These are phyloP conservation scores for Neopelma chrysocephalum DNA, from an alignment of 2,797 vertebrate genomes.

Conservation along the genomic window DNA sequence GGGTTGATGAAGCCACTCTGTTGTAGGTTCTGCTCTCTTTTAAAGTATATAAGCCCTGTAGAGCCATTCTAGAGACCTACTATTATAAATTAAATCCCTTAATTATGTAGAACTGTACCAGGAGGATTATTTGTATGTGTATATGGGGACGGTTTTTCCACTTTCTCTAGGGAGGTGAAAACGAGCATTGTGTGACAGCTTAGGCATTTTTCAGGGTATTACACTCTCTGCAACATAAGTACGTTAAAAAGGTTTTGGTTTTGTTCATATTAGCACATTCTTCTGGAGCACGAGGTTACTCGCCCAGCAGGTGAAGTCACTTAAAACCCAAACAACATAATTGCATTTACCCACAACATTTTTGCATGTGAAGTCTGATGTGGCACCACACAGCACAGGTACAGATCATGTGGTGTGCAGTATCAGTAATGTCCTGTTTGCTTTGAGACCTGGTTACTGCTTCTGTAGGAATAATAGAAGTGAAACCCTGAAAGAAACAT, in stretches of 20 bases:
- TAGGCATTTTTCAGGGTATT: constrained; percentile 30
- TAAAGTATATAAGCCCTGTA: neutral
- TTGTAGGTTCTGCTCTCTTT: neutral
- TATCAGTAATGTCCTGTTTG: neutral
- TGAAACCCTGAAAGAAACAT: neutral
- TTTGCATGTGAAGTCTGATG: neutral
- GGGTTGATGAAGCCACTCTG: neutral
- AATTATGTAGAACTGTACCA: neutral
- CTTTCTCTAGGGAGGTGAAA: neutral
- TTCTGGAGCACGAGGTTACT: neutral
- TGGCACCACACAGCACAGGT: neutral
- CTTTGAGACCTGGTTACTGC: neutral
- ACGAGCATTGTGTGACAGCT: neutral
- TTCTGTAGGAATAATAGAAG: neutral
- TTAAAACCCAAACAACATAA: neutral
- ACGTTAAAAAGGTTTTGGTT: neutral
- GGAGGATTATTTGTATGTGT: neutral
- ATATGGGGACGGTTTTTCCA: neutral
- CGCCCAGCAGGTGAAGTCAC: neutral
- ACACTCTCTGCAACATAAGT: neutral
- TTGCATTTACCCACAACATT: neutral
- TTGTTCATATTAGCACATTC: neutral
- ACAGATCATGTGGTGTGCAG: neutral
- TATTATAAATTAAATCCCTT: neutral
- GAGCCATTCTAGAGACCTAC: neutral